Base-by-base conservation (phyloP, 2,113 vertebrate species). In the Phylloscopus whistleri region DNA sequence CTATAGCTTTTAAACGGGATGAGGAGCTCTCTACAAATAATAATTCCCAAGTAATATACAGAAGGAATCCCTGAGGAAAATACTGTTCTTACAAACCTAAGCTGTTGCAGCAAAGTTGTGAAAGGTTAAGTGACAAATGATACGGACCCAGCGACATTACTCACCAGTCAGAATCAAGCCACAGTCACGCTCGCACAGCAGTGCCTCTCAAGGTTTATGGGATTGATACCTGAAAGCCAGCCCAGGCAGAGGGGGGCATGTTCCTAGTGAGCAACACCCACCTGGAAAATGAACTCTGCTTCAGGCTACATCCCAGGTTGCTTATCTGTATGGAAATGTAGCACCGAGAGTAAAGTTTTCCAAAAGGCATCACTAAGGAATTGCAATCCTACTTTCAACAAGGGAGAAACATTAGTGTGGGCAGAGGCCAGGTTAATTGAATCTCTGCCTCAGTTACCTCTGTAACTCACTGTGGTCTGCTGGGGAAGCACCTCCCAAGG, bases 121-220 rank as follows among this genome's bases (percentile, higher is more conserved):
- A 96, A 96, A 96, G 94, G 92, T 96, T 97, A 95, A 97, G 94
- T 96, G 93, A 97, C 89, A 97, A 94, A 96, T 0, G 56, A 82
- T 58, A 82, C 9, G 56, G 89, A 92, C 92, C 75, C 91, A 88
- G 94, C 1, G 13, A 85, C 52, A 75, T 97, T 98, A 98, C 97
- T 98, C 97, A 98, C 89, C 96, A 94, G 93, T 87, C 67, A 95
- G 92, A 97, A 96, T 73, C 83, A 72, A 97, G 93, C 80, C 76
- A 94, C 82, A 95, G 94, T 89, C 82, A 92, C 14, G 62, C 92
- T 91, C 51, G 33, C 53, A 33, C 46, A 76, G 67, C 87, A 89
- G 73, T 53, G 69, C 77, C 86, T 87, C 83, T 48, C 72, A 85
- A 79, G 48, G 62, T 66, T 95, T 94, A 66, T 51, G 76, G 87